A percentile compares a stretch with the other conserved stretches of the same genome.
These are phyloP conservation scores for Benitochromis conjunctus DNA, from an alignment of 2,113 vertebrate species.

Conservation along the genomic window DNA sequence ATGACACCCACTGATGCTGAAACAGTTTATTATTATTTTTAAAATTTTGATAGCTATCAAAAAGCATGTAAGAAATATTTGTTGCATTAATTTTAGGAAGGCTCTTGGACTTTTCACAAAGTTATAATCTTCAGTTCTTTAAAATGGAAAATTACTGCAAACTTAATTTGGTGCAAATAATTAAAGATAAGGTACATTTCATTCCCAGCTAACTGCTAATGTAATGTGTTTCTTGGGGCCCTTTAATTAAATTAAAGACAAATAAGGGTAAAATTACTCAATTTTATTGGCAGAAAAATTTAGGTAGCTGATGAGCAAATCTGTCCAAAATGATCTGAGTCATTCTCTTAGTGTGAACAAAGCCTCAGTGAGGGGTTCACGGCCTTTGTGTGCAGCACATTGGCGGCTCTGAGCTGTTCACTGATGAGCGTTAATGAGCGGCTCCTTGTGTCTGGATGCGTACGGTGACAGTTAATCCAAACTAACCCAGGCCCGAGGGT, in stretches of 20 bases:
- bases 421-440: constrained; percentile 36
- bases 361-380: not conserved
- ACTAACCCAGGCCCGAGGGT: not conserved
- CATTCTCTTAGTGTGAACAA: not conserved
- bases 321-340: not conserved
- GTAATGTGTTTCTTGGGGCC: not conserved
- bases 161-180: fast-evolving
- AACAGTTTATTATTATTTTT: not conserved
- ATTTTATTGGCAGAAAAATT: fast-evolving
- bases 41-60: not conserved
- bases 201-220: not conserved
- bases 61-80: not conserved
- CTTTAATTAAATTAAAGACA: not conserved
- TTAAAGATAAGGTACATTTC: fast-evolving
- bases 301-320: not conserved
- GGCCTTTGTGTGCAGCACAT: not conserved
- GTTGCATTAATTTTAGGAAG: not conserved
- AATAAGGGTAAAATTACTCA: fast-evolving
- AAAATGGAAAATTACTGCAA: not conserved
- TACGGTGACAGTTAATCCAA: constrained; percentile 1
- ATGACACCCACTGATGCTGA: not conserved
- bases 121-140: not conserved
- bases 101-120: not conserved
- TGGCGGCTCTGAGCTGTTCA: not conserved
- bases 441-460: not conserved